phyloP scores from a whole-genome alignment of 2,797 vertebrate species.

The Semotilus atromaculatus region DNA sequence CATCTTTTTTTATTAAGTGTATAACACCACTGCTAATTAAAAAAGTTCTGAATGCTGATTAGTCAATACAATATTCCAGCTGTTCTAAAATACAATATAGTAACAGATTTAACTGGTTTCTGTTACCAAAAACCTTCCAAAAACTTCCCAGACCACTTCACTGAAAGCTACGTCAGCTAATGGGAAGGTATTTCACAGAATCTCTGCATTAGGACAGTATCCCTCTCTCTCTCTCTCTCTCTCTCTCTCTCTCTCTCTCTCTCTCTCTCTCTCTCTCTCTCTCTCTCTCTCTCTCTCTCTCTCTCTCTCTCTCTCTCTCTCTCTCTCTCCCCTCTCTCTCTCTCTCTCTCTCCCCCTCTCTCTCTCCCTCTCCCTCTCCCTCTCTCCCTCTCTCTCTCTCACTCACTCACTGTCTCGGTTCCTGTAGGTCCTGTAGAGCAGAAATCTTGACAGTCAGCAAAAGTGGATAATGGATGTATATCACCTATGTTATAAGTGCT shows the following conservation, averaged over 20 bases:
- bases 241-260: too few species aligned
- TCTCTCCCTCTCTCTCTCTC: constrained; percentile 25
- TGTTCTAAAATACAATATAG: not conserved
- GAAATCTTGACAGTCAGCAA: constrained; percentile 68
- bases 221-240: too few species aligned
- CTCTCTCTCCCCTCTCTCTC: too few species aligned
- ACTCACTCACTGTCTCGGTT: constrained; percentile 1
- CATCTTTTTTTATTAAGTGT: not conserved
- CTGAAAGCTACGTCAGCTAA: not conserved
- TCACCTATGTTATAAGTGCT: constrained; percentile 56
- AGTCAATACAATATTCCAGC: not conserved
- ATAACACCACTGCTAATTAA: not conserved
- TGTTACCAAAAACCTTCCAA: not conserved
- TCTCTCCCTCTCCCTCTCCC: constrained; percentile 28
- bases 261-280: too few species aligned
- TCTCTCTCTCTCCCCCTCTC: constrained; percentile 22
- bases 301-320: too few species aligned
- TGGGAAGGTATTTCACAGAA: constrained; percentile 1
- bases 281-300: too few species aligned
- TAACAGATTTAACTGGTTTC: not conserved
- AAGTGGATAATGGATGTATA: constrained; percentile 68
- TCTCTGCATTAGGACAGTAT: constrained; percentile 10
- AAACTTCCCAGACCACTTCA: not conserved
- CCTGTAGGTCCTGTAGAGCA: constrained; percentile 53
- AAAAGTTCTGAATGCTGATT: not conserved